phyloP scores from a whole-genome alignment of 2,888 invertebrate species.

The Cantharis flavilabris region DNA sequence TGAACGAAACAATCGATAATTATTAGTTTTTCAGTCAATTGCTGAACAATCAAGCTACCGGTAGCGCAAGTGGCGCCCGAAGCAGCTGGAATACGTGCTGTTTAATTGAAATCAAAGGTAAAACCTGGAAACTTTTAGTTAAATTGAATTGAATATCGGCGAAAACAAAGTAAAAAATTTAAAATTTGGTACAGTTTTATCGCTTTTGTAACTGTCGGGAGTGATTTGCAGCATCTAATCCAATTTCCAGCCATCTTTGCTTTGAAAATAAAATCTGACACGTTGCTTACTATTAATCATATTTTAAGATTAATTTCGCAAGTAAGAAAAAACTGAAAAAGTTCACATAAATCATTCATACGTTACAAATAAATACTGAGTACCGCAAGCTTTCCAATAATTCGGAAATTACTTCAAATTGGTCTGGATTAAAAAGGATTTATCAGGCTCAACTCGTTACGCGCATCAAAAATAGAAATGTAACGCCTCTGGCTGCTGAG shows the following conservation, averaged over 20 bases:
- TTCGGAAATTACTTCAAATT: neutral
- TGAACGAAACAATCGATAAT: no score
- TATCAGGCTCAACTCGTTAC: neutral
- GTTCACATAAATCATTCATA: neutral
- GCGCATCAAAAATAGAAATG: neutral
- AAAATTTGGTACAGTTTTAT: neutral
- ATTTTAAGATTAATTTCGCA: neutral
- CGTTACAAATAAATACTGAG: neutral
- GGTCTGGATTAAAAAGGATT: neutral
- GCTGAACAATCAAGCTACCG: no score
- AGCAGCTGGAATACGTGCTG: neutral
- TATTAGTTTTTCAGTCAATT: no score
- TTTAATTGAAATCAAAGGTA: neutral
- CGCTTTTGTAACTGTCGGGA: neutral
- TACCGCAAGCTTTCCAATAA: neutral
- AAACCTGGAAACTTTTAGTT: neutral
- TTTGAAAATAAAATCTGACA: neutral
- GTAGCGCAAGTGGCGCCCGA: neutral
- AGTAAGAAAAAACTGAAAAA: neutral
- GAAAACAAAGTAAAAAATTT: neutral
- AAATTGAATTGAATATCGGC: neutral
- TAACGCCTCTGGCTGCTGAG: neutral
- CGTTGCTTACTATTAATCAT: neutral
- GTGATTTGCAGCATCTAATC: neutral
- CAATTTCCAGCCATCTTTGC: neutral